Evolutionary conservation across 2,888 invertebrate genomes (phyloP).

Genomic region (Drosophila stalkeri): DNA sequence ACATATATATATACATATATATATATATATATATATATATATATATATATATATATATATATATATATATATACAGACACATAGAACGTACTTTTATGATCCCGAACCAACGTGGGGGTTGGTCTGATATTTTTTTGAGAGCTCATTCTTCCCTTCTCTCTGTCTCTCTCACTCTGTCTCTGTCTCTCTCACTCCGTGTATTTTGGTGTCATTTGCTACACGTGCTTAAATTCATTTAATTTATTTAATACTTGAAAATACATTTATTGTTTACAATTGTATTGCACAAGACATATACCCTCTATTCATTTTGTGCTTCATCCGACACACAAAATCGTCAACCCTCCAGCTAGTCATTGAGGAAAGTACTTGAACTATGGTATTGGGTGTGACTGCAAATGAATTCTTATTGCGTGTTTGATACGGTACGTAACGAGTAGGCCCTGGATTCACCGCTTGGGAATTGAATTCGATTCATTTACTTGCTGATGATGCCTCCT

Average conservation of each 20-base stretch:
- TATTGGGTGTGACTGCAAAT: constrained; percentile 66
- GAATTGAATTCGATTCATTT: constrained; percentile 11
- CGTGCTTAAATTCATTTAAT: constrained; percentile 79
- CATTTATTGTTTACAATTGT: constrained; percentile 70
- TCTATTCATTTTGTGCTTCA: constrained; percentile 14
- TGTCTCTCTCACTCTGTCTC: constrained; percentile 11
- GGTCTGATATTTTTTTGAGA: constrained; percentile 43
- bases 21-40: neutral
- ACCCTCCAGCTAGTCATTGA: constrained; percentile 32
- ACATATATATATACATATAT: neutral
- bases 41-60: neutral
- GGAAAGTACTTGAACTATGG: constrained; percentile 18
- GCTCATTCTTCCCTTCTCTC: constrained; percentile 11
- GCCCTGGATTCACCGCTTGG: constrained; percentile 8
- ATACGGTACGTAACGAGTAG: constrained; percentile 46
- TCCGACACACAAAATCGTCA: constrained; percentile 19
- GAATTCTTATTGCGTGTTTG: constrained; percentile 67
- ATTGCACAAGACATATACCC: constrained; percentile 43
- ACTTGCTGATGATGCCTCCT: constrained; percentile 1
- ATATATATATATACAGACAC: neutral
- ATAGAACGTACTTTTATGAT: constrained; percentile 63
- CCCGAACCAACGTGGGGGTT: constrained; percentile 78
- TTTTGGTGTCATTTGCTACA: constrained; percentile 78
- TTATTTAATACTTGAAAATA: constrained; percentile 81
- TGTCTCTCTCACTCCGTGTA: constrained; percentile 20